Evolutionary conservation across 2,888 invertebrate species (phyloP).

Genomic region (Graphium colonna): DNA sequence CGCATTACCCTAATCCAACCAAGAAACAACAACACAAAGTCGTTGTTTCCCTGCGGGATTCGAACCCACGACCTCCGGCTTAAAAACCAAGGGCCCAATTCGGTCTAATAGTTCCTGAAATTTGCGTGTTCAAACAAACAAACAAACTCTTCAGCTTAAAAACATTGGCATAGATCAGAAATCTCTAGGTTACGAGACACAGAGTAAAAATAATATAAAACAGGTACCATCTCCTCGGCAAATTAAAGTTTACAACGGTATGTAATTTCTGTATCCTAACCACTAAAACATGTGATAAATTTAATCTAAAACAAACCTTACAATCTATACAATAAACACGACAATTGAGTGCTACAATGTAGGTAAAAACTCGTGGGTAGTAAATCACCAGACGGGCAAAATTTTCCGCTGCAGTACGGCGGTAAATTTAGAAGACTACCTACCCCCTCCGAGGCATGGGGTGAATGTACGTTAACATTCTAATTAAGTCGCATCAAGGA

Average conservation of each 20-base stretch:
- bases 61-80: too few relatives aligned
- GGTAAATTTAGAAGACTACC: constrained; percentile 43
- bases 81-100: too few relatives aligned
- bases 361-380: constrained; percentile 54
- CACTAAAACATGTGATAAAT: constrained; percentile 18
- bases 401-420: constrained; percentile 48
- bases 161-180: not conserved
- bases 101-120: too few relatives aligned
- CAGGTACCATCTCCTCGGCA: constrained; percentile 23
- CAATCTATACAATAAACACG: constrained; percentile 18
- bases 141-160: too few relatives aligned
- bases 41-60: too few relatives aligned
- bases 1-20: too few relatives aligned
- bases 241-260: constrained; percentile 24
- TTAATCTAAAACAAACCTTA: constrained; percentile 24
- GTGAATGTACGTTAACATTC: constrained; percentile 10
- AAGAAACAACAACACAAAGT: too few relatives aligned
- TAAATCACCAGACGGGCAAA: constrained; percentile 65
- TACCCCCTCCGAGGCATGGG: constrained; percentile 10
- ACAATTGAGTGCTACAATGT: constrained; percentile 32
- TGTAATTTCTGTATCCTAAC: constrained; percentile 21
- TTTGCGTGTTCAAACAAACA: too few relatives aligned
- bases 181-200: not conserved
- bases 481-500: constrained; percentile 11
- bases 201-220: constrained; percentile 8